Evolutionary conservation across 30 jellyfish, hydroid and myxozoan genomes (phyloP).

Genomic region (Calvadosia cruxmelitensis): DNA sequence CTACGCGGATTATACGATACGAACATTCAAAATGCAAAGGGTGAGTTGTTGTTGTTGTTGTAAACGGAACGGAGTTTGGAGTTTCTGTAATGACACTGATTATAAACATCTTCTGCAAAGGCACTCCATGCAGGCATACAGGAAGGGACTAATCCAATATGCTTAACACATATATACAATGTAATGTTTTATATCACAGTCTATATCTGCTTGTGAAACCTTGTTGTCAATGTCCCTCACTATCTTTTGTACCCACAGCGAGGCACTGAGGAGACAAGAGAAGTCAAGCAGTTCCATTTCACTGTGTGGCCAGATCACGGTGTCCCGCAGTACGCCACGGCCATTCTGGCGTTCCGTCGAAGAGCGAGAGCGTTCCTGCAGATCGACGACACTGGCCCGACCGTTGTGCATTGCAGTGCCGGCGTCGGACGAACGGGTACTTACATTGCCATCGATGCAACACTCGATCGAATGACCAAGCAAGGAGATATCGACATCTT

Average conservation of each 20-base stretch:
- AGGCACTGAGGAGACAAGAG: constrained; percentile 50
- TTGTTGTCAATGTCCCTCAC: background rate
- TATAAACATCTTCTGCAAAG: no score
- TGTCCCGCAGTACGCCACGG: constrained; percentile 72
- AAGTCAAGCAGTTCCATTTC: constrained; percentile 85
- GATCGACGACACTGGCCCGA: constrained; percentile 72
- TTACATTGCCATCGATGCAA: constrained; percentile 58
- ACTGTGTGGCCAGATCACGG: constrained; percentile 98
- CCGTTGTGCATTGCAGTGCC: constrained; percentile 93
- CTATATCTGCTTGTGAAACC: background rate
- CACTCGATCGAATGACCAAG: constrained; percentile 40
- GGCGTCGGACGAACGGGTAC: constrained; percentile 97
- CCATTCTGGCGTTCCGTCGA: constrained; percentile 56
- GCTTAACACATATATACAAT: no score
- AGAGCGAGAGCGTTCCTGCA: constrained; percentile 58
- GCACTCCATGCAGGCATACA: no score
- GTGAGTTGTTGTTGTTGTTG: constrained; percentile 14
- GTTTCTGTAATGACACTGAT: no score
- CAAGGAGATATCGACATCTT: constrained; percentile 64
- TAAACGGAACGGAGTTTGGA: no score
- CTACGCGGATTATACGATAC: constrained; percentile 70
- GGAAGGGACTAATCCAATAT: no score
- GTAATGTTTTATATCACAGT: background rate
- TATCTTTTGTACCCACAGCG: constrained; percentile 9
- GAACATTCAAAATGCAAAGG: constrained; percentile 53